A percentile compares a stretch with the other conserved stretches of the same genome.
These are phyloP conservation scores for Mionectes macconnelli DNA, from an alignment of 2,113 vertebrate species.

Conservation along the genomic window DNA sequence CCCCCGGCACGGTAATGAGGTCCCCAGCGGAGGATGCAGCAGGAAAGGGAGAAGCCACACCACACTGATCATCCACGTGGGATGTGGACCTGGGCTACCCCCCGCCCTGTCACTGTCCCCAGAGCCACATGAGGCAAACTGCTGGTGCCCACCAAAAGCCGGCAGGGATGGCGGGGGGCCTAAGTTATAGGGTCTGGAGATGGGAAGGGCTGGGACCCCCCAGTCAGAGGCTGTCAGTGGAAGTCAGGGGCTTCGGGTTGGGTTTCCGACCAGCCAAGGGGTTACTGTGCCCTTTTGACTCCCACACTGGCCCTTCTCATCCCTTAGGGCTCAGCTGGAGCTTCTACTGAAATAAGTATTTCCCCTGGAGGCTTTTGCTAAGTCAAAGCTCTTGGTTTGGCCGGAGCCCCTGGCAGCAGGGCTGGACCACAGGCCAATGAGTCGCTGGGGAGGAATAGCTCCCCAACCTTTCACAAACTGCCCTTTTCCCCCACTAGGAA, in stretches of 20 bases:
- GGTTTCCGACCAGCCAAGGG: neutral
- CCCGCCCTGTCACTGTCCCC: rapidly evolving
- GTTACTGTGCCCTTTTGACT: slow-evolving; percentile 1
- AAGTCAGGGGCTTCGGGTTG: neutral
- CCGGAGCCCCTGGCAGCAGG: neutral
- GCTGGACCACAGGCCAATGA: neutral
- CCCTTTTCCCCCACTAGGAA: slow-evolving; percentile 39
- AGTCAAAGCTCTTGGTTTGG: neutral
- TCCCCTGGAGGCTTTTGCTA: neutral
- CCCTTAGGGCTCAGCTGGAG: neutral
- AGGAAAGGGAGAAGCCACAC: neutral
- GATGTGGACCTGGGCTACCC: neutral
- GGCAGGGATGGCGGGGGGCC: rapidly evolving
- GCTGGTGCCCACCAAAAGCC: neutral
- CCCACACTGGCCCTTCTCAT: neutral
- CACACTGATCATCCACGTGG: rapidly evolving
- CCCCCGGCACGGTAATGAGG: rapidly evolving
- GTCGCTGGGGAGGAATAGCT: slow-evolving; percentile 20
- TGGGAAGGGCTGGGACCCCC: rapidly evolving
- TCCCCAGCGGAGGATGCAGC: neutral
- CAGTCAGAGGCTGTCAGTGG: neutral
- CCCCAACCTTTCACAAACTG: slow-evolving; percentile 48
- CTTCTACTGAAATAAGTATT: neutral
- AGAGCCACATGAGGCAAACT: neutral
- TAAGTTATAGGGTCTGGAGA: neutral